These are phyloP conservation scores for Drosophila santomea DNA, from an alignment of 1,140 invertebrate genomes.

Conservation along the genomic window DNA sequence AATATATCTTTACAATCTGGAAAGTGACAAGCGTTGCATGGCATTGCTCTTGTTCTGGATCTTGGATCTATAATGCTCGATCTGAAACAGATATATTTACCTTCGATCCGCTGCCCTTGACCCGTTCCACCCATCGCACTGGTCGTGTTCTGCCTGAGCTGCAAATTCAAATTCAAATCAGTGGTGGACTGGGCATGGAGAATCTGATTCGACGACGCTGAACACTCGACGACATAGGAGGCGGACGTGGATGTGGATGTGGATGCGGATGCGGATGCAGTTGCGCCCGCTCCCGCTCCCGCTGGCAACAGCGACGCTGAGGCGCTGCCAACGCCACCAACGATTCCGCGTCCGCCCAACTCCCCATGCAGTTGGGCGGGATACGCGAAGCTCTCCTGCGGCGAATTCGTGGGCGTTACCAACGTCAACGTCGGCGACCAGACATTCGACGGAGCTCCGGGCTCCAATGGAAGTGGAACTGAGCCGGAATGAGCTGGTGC, in stretches of 20 bases:
- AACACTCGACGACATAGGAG: slow-evolving; percentile 51
- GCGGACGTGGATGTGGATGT: slow-evolving; percentile 29
- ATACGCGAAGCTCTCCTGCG: slow-evolving; percentile 64
- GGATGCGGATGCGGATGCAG: slow-evolving; percentile 21
- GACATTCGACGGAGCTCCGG: slow-evolving; percentile 25
- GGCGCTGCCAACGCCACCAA: slow-evolving; percentile 65
- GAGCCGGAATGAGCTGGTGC: not conserved
- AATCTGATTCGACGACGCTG: slow-evolving; percentile 58
- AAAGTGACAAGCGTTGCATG: slow-evolving; percentile 37
- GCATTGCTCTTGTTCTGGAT: slow-evolving; percentile 25
- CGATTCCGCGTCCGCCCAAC: slow-evolving; percentile 29
- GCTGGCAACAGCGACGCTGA: slow-evolving; percentile 43
- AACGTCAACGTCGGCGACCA: slow-evolving; percentile 76
- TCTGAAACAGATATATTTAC: slow-evolving; percentile 63
- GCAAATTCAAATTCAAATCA: slow-evolving; percentile 83
- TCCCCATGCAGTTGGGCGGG: slow-evolving; percentile 5
- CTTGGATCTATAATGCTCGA: not conserved
- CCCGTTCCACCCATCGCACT: slow-evolving; percentile 31
- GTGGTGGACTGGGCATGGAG: slow-evolving; percentile 73
- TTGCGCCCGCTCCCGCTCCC: slow-evolving; percentile 2
- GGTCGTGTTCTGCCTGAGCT: slow-evolving; percentile 73
- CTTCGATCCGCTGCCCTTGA: slow-evolving; percentile 57
- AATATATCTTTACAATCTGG: not conserved
- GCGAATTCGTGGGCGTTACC: slow-evolving; percentile 80
- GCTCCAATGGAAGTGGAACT: not conserved